Base-by-base conservation (phyloP, 2,797 vertebrate species). In the Acrossocheilus wenchowensis region DNA sequence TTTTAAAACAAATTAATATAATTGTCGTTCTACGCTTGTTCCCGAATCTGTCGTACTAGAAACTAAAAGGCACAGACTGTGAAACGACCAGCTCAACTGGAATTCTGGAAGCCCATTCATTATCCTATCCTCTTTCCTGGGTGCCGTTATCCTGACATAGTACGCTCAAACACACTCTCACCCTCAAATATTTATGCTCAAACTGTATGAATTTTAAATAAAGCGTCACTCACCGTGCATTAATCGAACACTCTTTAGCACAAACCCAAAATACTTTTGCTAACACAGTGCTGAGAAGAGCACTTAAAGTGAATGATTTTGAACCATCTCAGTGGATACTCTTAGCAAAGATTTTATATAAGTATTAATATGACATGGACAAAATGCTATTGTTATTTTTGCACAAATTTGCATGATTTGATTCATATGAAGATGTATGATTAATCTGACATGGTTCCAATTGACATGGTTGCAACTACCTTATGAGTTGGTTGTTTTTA, bases 191-290 rank as follows among this genome's bases (percentile, higher is more conserved):
- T 84, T 77, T 41, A 48, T 84, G 82, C 30, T 52, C 78, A 30
- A 80, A 80, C 78, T 45, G 14, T 64, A 80, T 80, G 39, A 80
- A 80, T 80, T 80, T 64, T 64, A 64, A 80, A 64, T 80, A 80
- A 64, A 64, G 57, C 15, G 36, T 64, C 57, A 45, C 57, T 80
- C 78, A 80, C n/a, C 5, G 5, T 64, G 39, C 78, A 80, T 80
- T 64, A 80, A 80, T 64, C n/a, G 57, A 80, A 80, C n/a, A 80
- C 57, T 64, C 57, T 41, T 79, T 17, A 64, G 17, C 78, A 15
- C 34, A 78, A 57, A n/a, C 39, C n/a, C 23, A 21, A 80, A 64
- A 64, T 64, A 23, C 52, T 57, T 78, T 57, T 57, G 57, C 57
- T 80, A 80, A 43, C 54, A 41, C 57, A 64, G 57, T 26, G 39